Conservation (phyloP, 2,113 vertebrate genomes). For the Chascanopsetta lugubris region DNA sequence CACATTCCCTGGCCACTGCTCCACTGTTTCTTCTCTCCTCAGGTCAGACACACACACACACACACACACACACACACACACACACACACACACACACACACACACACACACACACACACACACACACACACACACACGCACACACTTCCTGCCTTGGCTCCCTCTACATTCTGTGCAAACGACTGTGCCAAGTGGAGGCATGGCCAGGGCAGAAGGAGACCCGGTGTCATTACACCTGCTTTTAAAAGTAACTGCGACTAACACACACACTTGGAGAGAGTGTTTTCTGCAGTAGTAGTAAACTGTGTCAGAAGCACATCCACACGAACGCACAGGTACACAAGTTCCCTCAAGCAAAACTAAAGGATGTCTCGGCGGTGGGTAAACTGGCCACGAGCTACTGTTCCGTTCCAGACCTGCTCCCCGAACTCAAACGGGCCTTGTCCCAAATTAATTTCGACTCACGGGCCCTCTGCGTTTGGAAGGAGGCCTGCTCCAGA, state of each 20-base stretch:
- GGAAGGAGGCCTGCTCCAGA: slow-evolving; percentile 51
- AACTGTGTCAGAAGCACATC: slow-evolving; percentile 5
- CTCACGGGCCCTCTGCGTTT: slow-evolving; percentile 33
- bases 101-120: slow-evolving; percentile 20
- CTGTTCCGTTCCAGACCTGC: slow-evolving; percentile 38
- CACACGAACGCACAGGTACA: neutral
- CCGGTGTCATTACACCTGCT: slow-evolving; percentile 54
- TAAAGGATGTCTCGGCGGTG: slow-evolving; percentile 23
- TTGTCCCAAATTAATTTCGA: slow-evolving; percentile 62
- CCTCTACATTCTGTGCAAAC: slow-evolving; percentile 45
- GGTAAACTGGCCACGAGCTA: slow-evolving; percentile 37
- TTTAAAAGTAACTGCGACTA: slow-evolving; percentile 37
- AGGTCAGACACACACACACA: slow-evolving; percentile 46
- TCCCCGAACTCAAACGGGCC: slow-evolving; percentile 51
- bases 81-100: slow-evolving; percentile 58
- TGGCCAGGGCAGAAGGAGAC: slow-evolving; percentile 46
- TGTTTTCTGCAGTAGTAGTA: slow-evolving; percentile 18
- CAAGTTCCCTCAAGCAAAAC: slow-evolving; percentile 27
- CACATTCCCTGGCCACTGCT: slow-evolving; percentile 56
- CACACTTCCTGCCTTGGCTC: slow-evolving; percentile 62
- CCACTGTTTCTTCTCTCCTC: slow-evolving; percentile 52
- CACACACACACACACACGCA: slow-evolving; percentile 44
- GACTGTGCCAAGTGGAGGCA: slow-evolving; percentile 62
- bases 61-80: slow-evolving; percentile 31
- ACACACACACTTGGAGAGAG: slow-evolving; percentile 15